phyloP scores from a whole-genome alignment of 2,888 invertebrate species.

The Allygus modestus region DNA sequence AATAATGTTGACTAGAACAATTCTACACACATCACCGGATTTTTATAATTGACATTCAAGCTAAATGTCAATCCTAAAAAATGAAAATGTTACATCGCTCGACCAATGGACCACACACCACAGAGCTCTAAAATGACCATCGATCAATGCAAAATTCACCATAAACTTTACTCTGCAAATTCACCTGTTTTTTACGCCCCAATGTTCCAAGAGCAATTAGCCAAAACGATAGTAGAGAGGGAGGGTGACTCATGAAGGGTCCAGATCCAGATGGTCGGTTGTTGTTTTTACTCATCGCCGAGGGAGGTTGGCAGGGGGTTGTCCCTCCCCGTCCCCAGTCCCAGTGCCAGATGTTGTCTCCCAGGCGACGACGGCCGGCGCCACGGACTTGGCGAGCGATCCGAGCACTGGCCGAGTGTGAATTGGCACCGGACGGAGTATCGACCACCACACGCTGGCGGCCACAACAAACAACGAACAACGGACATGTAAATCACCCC shows the following conservation, averaged over 20 bases:
- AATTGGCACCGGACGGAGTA: slow-evolving; percentile 27
- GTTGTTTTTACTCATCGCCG: slow-evolving; percentile 48
- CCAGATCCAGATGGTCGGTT: slow-evolving; percentile 6
- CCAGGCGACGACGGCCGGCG: slow-evolving; percentile 36
- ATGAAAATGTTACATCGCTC: no score
- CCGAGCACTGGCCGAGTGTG: slow-evolving; percentile 23
- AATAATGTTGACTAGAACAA: no score
- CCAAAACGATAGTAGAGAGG: not conserved
- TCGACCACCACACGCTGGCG: not conserved
- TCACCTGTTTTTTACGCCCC: no score
- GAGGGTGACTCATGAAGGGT: no score
- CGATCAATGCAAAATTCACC: no score
- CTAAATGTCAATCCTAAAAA: no score
- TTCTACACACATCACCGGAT: no score
- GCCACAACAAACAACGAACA: not conserved
- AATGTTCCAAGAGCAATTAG: not conserved
- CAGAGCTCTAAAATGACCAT: no score
- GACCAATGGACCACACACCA: no score
- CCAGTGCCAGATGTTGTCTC: slow-evolving; percentile 39
- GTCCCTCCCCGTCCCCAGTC: no score
- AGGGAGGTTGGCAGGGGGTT: not conserved
- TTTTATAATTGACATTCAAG: no score
- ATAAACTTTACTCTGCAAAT: no score
- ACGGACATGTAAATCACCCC: not conserved
- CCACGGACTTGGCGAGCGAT: slow-evolving; percentile 24